These are phyloP conservation scores for Tyrannus savana DNA, from an alignment of 2,113 vertebrate genomes.

Conservation along the genomic window DNA sequence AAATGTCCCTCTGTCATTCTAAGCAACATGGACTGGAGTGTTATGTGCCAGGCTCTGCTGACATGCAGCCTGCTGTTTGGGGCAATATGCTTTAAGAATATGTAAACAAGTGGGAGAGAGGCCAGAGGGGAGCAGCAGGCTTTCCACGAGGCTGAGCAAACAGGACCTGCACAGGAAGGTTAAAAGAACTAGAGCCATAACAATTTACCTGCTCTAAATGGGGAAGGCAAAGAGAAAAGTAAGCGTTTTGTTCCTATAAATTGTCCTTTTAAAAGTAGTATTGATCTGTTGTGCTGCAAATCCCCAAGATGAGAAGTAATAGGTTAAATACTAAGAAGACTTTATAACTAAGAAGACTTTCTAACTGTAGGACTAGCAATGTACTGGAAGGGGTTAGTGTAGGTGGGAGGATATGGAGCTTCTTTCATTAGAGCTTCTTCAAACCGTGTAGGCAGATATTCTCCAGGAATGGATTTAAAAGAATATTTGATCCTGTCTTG, in stretches of 20 bases:
- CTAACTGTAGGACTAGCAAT: not conserved
- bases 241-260: conserved; percentile 3
- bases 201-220: conserved; percentile 4
- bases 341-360: not conserved
- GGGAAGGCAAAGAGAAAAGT: not conserved
- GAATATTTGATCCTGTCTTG: not conserved
- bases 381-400: not conserved
- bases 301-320: not conserved
- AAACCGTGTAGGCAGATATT: not conserved
- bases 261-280: not conserved
- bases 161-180: not conserved
- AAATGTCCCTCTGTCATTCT: not conserved
- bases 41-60: not conserved
- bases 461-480: not conserved
- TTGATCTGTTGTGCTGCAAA: conserved; percentile 23
- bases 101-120: not conserved
- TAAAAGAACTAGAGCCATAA: not conserved
- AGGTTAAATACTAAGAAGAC: not conserved
- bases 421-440: not conserved
- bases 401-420: not conserved
- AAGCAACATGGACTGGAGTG: rapidly evolving
- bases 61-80: not conserved
- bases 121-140: not conserved
- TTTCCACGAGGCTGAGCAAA: not conserved
- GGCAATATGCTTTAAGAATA: not conserved